phyloP scores from a whole-genome alignment of 2,888 invertebrate species.

The Prostheceraeus crozeri region DNA sequence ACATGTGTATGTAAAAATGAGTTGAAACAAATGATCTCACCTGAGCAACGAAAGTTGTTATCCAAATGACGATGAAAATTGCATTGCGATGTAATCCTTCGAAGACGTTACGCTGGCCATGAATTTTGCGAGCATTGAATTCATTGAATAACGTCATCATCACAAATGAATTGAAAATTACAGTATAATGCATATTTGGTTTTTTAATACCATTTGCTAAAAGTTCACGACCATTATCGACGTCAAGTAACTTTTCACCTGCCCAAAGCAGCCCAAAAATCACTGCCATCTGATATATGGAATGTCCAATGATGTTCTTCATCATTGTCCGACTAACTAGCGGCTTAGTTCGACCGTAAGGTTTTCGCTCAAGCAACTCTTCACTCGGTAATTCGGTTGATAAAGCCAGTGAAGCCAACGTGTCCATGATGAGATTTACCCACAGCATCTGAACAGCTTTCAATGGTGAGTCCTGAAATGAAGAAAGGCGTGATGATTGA shows the following conservation, averaged over 20 bases:
- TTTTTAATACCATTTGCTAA: conserved; percentile 54
- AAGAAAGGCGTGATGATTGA: too few species aligned
- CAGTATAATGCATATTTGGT: conserved; percentile 74
- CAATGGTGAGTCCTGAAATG: conserved; percentile 92
- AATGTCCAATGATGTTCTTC: conserved; percentile 96
- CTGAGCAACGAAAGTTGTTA: conserved; percentile 85
- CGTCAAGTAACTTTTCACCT: conserved; percentile 83
- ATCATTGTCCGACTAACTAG: conserved; percentile 87
- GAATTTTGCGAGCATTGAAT: conserved; percentile 98
- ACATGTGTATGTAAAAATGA: neutral
- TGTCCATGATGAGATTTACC: conserved; percentile 99
- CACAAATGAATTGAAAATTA: conserved; percentile 98
- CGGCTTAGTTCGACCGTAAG: conserved; percentile 94
- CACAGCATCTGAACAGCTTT: conserved; percentile 99
- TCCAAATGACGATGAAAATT: conserved; percentile 95
- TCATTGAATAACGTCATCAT: conserved; percentile 99
- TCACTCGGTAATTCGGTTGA: conserved; percentile 92
- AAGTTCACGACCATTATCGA: conserved; percentile 69
- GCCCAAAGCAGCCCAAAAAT: conserved; percentile 86
- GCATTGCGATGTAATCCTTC: conserved; percentile 93
- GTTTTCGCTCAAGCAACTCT: conserved; percentile 82
- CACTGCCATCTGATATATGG: conserved; percentile 84
- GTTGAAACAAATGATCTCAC: conserved; percentile 59
- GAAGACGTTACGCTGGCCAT: conserved; percentile 96
- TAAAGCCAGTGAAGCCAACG: conserved; percentile 86